Evolutionary conservation across 1,140 invertebrate species (phyloP), one percentile per base, ranked within the genome.

Genomic region (Heliconius congener): DNA sequence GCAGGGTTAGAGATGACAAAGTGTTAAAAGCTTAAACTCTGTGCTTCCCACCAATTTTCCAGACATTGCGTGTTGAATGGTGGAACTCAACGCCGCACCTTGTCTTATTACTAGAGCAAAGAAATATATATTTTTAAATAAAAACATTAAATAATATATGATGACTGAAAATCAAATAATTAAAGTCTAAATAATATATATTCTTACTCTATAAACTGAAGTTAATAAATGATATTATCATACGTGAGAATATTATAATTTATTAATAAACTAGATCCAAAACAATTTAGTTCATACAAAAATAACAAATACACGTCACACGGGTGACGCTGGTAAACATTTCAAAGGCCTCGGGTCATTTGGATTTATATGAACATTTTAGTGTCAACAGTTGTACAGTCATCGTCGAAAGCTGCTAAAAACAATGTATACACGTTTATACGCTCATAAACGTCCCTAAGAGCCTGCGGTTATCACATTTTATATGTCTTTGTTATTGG

Each of bases 351-450:
- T 57, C 74, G 66, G 78, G 77, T 57, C 79, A 60, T 74, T 57
- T 74, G 71, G 74, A 78, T 83, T 81, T 77, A 80, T 82, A 83
- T 77, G 77, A 66, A 34, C 77, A 39, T 72, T 72, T 37, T 46
- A 72, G 37, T n/a, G 66, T 71, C 66, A 76, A 76, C 66, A 71
- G 76, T 71, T 71, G 76, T 77, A 77, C 50, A 71, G 70, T 77
- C 52, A 66, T 57, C 77, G 74, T 27, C 57, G 55, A 50, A 74
- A 27, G 72, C 57, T 42, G 46, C 52, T 78, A 73, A 77, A 83
- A 81, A 83, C 83, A 86, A 83, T 81, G 82, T 86, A 82, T 76
- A 81, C 73, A 81, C 75, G 73, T 86, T 86, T 85, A 86, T 83
- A 80, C 57, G 78, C 77, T 82, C 85, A 46, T 88, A 86, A 86